Percentiles rank a stretch among this genome's conserved stretches.
phyloP scores from a whole-genome alignment of 2,113 vertebrate genomes.

The Dromas ardeola region DNA sequence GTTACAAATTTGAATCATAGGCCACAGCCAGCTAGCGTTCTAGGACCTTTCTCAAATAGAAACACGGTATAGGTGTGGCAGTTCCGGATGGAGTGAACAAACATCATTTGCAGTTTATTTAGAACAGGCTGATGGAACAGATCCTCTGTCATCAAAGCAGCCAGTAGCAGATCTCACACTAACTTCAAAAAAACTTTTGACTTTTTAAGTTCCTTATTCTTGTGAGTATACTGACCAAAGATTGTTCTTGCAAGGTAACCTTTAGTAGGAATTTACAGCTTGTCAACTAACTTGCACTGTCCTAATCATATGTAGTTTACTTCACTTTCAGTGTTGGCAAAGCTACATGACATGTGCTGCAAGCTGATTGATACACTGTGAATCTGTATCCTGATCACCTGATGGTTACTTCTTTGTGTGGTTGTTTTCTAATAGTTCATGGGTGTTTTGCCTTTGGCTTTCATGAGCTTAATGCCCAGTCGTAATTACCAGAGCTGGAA shows the following conservation, averaged over 20 bases:
- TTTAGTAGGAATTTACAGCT: not conserved
- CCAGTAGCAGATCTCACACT: not conserved
- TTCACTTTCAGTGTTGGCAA: not conserved
- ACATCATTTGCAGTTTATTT: not conserved
- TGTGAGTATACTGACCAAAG: not conserved
- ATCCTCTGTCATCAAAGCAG: not conserved
- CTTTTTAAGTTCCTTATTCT: not conserved
- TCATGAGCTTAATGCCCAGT: not conserved
- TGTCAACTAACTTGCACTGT: not conserved
- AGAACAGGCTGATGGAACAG: not conserved
- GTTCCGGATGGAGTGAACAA: not conserved
- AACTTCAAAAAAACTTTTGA: not conserved
- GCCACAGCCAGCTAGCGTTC: not conserved
- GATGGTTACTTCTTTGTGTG: not conserved
- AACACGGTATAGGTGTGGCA: not conserved
- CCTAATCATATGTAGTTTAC: not conserved
- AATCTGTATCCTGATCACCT: not conserved
- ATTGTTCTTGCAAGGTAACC: not conserved
- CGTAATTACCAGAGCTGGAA: not conserved
- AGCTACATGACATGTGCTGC: rapidly evolving
- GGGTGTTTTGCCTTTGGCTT: not conserved
- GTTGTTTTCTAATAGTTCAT: not conserved
- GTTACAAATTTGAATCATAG: not conserved
- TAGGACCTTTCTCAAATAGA: not conserved
- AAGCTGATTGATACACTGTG: not conserved